A percentile compares a stretch with the other conserved stretches of the same genome.
phyloP scores from a whole-genome alignment of 2,113 vertebrate genomes.

The Engystomops pustulosus region DNA sequence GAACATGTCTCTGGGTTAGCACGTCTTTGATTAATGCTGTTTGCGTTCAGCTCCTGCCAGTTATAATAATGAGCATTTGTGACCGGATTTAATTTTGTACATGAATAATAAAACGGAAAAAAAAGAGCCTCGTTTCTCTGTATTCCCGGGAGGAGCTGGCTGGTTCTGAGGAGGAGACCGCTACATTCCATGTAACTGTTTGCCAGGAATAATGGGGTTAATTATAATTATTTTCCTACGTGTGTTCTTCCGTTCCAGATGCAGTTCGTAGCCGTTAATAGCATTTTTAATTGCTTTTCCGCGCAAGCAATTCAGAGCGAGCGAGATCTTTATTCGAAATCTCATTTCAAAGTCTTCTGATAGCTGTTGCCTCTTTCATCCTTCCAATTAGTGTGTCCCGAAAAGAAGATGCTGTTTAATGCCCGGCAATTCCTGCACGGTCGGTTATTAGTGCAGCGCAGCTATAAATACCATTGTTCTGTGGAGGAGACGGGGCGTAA shows the following conservation, averaged over 20 bases:
- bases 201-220: conserved; percentile 42
- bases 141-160: neutral
- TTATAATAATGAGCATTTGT: conserved; percentile 25
- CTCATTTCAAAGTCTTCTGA: conserved; percentile 58
- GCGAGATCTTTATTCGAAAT: conserved; percentile 59
- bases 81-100: conserved; percentile 16
- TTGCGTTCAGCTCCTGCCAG: neutral
- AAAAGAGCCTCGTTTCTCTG: neutral
- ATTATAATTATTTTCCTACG: conserved; percentile 57
- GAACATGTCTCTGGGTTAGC: neutral
- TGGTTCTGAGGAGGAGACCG: neutral
- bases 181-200: neutral
- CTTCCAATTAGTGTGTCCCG: conserved; percentile 58
- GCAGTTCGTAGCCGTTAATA: conserved; percentile 57
- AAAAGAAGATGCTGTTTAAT: conserved; percentile 57
- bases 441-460: conserved; percentile 37
- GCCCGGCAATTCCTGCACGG: conserved; percentile 36
- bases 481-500: neutral
- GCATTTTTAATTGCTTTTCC: conserved; percentile 61
- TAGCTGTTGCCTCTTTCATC: conserved; percentile 56
- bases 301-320: conserved; percentile 57
- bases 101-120: conserved; percentile 15
- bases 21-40: neutral
- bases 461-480: conserved; percentile 49
- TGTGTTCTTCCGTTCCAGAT: conserved; percentile 56